A percentile compares a stretch with the other conserved stretches of the same genome.
Conservation (phyloP, 2,797 vertebrate genomes). For the Catamblyrhynchus diadema region DNA sequence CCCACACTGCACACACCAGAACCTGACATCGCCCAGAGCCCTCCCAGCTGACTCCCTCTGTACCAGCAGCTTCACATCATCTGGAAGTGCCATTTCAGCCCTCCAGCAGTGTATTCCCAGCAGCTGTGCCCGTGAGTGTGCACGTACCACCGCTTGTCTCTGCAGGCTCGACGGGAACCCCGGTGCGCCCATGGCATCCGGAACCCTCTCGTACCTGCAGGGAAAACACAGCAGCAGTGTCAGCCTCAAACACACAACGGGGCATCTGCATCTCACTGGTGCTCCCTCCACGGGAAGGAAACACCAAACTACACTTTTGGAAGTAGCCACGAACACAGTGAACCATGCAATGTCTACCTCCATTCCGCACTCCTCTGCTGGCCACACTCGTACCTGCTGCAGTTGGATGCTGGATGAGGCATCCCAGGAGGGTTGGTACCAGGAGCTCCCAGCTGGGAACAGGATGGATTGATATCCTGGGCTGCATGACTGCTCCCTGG, state of each 20-base stretch:
- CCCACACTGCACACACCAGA: not conserved
- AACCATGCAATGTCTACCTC: not conserved
- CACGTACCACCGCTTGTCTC: slow-evolving; percentile 84
- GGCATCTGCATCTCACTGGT: fast-evolving
- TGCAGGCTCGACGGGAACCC: slow-evolving; percentile 79
- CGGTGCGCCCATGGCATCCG: slow-evolving; percentile 43
- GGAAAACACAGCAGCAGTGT: not conserved
- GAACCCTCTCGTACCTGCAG: slow-evolving; percentile 69
- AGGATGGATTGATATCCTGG: slow-evolving; percentile 51
- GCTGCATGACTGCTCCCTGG: slow-evolving; percentile 77
- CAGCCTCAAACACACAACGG: not conserved
- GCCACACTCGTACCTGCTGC: slow-evolving; percentile 48
- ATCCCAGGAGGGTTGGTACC: not conserved
- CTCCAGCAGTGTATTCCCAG: fast-evolving
- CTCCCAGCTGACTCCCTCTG: not conserved
- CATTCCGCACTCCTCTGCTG: not conserved
- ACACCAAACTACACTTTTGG: fast-evolving
- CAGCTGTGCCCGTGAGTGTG: not conserved
- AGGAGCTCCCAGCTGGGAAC: slow-evolving; percentile 44
- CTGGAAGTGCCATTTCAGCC: fast-evolving
- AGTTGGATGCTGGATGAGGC: not conserved
- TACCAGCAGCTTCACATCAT: not conserved
- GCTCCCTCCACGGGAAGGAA: fast-evolving
- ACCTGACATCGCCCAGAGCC: not conserved
- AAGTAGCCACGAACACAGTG: not conserved